Evolutionary conservation across 2,113 vertebrate species (phyloP), one percentile per base, ranked within the genome.

Genomic region (Antennarius striatus): DNA sequence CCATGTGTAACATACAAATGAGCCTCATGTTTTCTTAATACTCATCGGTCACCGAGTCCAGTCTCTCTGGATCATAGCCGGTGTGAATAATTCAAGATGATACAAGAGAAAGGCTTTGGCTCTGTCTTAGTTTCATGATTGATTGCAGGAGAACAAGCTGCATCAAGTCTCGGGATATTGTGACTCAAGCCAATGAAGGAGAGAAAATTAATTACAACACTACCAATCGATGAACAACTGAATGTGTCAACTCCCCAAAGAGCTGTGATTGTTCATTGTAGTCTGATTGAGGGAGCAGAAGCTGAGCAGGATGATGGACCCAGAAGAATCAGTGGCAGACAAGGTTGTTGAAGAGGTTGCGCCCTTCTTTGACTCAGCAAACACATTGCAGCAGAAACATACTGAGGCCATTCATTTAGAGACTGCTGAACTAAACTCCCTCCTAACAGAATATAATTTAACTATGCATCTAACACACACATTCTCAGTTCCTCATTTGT

Each of bases 161-260:
- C 76, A 79, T 80, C 54, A 63, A 79, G 74, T 89, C 74, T 82
- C 71, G 52, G 78, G 86, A 88, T 90, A 85, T 86, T 90, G 85
- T 86, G 85, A 87, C 78, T 78, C 73, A 71, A 80, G 77, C 82
- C 80, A 67, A 52, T 82, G 86, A 86, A 73, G 65, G 75, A 61
- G 71, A 73, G 81, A 86, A 90, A 92, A 90, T 91, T 89, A 90
- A 90, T 92, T 90, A 90, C 88, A 89, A 88, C 82, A 73, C 81
- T 78, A 73, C 88, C 81, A 88, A 92, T 92, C 90, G 79, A 92
- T 90, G 82, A 71, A 89, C 90, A 88, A 79, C 75, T 77, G 82
- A 82, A 89, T 76, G 88, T 89, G 85, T 87, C 89, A 82, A 83
- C 71, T 88, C 86, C 86, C 86, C 57, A 80, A 86, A 89, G 86